These are phyloP conservation scores for Rhodeus uyekii DNA, from an alignment of 2,797 vertebrate species.

Conservation along the genomic window DNA sequence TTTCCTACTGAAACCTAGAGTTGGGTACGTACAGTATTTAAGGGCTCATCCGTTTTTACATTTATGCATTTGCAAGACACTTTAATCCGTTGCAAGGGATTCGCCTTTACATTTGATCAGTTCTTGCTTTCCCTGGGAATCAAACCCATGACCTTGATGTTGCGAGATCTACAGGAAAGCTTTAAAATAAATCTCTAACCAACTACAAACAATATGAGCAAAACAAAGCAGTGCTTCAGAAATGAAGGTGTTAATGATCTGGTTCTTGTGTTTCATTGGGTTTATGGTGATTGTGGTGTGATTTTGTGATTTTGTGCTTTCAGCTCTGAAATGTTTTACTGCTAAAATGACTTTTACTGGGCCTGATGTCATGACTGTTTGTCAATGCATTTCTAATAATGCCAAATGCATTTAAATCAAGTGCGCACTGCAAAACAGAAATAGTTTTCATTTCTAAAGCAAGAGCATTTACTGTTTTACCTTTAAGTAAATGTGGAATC, in stretches of 20 bases:
- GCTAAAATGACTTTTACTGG: background rate
- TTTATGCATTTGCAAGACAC: background rate
- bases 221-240: no score
- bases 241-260: background rate
- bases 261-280: background rate
- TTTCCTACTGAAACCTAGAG: background rate
- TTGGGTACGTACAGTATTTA: background rate
- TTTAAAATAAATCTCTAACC: no score
- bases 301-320: background rate
- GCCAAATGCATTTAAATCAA: background rate
- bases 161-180: background rate
- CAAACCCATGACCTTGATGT: background rate
- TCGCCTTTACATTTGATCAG: background rate
- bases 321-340: background rate
- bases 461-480: background rate
- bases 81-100: background rate
- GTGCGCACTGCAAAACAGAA: constrained; percentile 5
- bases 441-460: background rate
- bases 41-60: constrained; percentile 4
- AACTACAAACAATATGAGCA: no score
- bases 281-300: background rate
- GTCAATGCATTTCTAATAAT: background rate
- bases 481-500: background rate
- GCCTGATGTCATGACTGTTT: background rate
- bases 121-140: background rate